These are phyloP conservation scores for Artibeus lituratus DNA, from an alignment of 2,797 vertebrate species.

Conservation along the genomic window DNA sequence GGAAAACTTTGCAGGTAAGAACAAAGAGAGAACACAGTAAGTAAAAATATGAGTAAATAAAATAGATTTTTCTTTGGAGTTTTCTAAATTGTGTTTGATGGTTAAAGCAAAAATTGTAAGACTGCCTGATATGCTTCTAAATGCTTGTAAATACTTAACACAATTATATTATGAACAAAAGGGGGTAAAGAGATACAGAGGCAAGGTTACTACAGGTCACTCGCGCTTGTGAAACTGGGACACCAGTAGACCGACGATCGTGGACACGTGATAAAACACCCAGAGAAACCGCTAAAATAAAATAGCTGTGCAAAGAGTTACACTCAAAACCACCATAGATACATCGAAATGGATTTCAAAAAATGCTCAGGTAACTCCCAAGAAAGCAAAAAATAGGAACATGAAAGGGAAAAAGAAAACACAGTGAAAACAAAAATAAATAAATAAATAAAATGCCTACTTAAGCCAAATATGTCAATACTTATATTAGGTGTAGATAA, in stretches of 20 bases:
- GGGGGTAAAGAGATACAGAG: neutral
- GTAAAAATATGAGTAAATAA: neutral
- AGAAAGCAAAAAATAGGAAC: neutral
- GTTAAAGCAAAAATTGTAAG: neutral
- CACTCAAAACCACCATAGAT: neutral
- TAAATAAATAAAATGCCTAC: neutral
- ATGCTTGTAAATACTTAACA: neutral
- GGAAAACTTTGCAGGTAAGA: neutral
- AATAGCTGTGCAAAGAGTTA: neutral
- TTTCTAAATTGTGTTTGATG: neutral
- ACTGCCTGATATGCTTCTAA: neutral
- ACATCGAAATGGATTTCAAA: neutral
- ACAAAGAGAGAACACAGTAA: neutral
- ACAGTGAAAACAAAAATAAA: neutral
- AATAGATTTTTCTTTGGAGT: neutral
- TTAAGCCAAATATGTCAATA: neutral
- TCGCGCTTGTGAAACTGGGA: neutral
- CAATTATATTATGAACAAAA: neutral
- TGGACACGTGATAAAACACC: neutral
- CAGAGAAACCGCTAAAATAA: neutral
- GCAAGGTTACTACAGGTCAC: neutral
- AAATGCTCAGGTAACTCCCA: neutral
- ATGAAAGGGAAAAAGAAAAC: neutral
- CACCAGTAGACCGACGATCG: too few relatives aligned
- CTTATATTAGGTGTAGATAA: neutral